Evolutionary conservation across 2,797 vertebrate species (phyloP).

Genomic region (Tapirus indicus): DNA sequence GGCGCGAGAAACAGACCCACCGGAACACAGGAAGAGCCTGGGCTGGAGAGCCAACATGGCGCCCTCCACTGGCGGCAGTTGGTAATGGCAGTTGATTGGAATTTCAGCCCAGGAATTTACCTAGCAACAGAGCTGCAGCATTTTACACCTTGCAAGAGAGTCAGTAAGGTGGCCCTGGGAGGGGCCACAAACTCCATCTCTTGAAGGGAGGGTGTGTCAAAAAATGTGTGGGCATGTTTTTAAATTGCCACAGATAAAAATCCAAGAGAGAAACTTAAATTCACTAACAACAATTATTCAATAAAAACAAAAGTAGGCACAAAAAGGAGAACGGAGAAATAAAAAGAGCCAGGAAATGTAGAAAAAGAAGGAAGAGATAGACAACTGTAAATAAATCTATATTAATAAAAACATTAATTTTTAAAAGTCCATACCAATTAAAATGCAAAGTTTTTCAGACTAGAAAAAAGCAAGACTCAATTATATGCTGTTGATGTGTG

Average conservation of each 20-base stretch:
- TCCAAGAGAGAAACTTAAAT: not conserved
- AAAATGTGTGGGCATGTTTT: not conserved
- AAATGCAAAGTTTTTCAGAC: not conserved
- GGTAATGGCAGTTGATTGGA: not conserved
- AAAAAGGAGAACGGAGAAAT: not conserved
- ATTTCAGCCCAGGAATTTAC: not conserved
- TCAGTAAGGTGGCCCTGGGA: not conserved
- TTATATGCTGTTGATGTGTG: not conserved
- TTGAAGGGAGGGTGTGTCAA: not conserved
- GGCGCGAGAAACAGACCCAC: not conserved
- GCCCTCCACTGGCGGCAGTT: not conserved
- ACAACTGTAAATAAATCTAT: not conserved
- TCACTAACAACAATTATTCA: not conserved
- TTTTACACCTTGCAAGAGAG: not conserved
- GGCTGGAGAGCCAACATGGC: not conserved
- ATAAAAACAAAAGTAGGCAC: not conserved
- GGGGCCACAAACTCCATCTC: not conserved
- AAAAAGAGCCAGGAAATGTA: not conserved
- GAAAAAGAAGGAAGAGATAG: not conserved
- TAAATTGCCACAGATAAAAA: not conserved
- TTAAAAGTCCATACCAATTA: not conserved
- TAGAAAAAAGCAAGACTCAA: not conserved
- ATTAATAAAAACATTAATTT: not conserved
- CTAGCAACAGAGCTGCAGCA: not conserved
- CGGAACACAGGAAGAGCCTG: fast-evolving